Base-by-base conservation (phyloP, 2,888 invertebrate genomes). In the Sinopyrophorus schimmeli region DNA sequence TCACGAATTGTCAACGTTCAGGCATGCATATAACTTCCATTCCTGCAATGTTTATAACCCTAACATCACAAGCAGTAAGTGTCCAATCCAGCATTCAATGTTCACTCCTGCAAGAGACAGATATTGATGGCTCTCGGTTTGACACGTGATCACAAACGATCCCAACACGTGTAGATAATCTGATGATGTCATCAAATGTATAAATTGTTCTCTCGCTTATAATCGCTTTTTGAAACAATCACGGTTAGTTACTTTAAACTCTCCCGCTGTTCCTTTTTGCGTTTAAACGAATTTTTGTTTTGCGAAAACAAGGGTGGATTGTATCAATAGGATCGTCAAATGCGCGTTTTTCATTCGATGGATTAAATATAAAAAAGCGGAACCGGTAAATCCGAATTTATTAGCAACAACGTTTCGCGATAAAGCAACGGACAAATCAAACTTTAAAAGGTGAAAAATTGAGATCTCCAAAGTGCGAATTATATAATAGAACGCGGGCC, bases 91-190 rank as follows among this genome's bases (percentile, higher is more conserved):
- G 42, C 34, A 47, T 52, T 47, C 52, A 43, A 21, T 39, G 41
- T 31, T 46, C 43, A 34, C 15, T 42, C 47, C 47, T 52, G 52
- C 42, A 24, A 39, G 23, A 30, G 52, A 52, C 52, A 52, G 47
- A 52, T 47, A 52, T 52, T 52, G 47, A 52, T 52, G 47, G 42
- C 47, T 20, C 52, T 43, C 28, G 21, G 31, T 28, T 43, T 47
- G 52, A 47, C 52, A 52, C 52, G 43, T 47, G 52, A 42, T 44
- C 31, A 21, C 48, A 10, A n/a, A 11, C 21, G 30, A 42, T 44
- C 30, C 30, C 12, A 40, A 50, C 44, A 50, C 46, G 46, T 50
- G 40, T 46, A 39, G 31, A 28, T 50, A 41, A 50, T 44, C 23
- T 50, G 26, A 41, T 40, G 44, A 46, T 41, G 50, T 46, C 40